These are phyloP conservation scores for Phenganax subtilis DNA, from an alignment of 92 coral and sea anemone species.

Conservation along the genomic window DNA sequence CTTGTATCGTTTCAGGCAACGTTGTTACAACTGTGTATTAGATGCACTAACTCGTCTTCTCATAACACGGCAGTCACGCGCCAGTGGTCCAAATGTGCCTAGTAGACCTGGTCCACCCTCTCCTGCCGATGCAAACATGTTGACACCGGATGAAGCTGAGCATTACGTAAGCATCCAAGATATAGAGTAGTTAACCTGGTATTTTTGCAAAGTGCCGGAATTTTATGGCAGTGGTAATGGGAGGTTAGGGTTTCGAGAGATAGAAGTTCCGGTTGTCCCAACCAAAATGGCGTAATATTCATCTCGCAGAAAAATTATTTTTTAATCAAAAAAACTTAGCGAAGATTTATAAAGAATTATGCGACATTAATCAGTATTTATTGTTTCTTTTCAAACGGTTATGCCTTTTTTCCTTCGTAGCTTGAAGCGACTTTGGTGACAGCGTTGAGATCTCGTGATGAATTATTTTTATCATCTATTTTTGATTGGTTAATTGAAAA, in stretches of 20 bases:
- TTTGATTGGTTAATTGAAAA: slow-evolving; percentile 94
- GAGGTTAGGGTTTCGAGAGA: not conserved
- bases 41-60: slow-evolving; percentile 77
- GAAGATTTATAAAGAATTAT: too few relatives aligned
- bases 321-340: too few relatives aligned
- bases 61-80: slow-evolving; percentile 58
- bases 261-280: too few relatives aligned
- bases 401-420: slow-evolving; percentile 29
- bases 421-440: slow-evolving; percentile 70
- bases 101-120: slow-evolving; percentile 97
- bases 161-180: slow-evolving; percentile 52
- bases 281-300: too few relatives aligned
- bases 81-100: slow-evolving; percentile 81
- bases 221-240: too few relatives aligned
- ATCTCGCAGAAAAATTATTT: too few relatives aligned
- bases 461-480: slow-evolving; percentile 77
- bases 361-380: too few relatives aligned
- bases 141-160: slow-evolving; percentile 76
- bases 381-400: too few relatives aligned
- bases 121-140: slow-evolving; percentile 77
- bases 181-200: not conserved
- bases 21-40: slow-evolving; percentile 84
- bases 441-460: slow-evolving; percentile 78
- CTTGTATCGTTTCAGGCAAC: slow-evolving; percentile 50
- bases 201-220: not conserved